These are phyloP conservation scores for Neosilurus hyrtlii DNA, from an alignment of 2,797 vertebrate genomes.

Conservation along the genomic window DNA sequence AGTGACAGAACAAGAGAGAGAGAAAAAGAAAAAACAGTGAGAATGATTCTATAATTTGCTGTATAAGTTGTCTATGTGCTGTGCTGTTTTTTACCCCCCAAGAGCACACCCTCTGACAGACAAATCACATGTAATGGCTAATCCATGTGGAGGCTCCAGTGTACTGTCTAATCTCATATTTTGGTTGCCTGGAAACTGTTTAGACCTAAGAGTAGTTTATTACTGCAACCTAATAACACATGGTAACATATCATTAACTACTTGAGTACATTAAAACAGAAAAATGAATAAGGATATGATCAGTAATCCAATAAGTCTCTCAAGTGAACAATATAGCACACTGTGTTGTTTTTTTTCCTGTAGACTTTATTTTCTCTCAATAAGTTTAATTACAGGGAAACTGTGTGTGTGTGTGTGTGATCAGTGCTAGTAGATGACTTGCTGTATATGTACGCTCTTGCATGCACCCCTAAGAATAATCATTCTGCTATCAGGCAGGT, in stretches of 20 bases:
- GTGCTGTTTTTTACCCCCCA: neutral
- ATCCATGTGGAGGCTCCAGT: neutral
- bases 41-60: neutral
- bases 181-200: neutral
- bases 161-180: neutral
- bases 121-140: neutral
- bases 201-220: neutral
- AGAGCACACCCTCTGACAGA: neutral
- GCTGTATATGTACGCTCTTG: too few species aligned
- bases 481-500: neutral
- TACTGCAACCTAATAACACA: too few species aligned
- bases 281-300: neutral
- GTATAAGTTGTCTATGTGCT: neutral
- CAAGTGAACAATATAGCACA: neutral
- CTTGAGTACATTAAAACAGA: neutral
- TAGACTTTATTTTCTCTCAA: neutral
- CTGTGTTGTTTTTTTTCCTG: neutral
- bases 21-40: conserved; percentile 9
- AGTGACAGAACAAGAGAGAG: conserved; percentile 36
- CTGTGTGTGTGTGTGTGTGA: too few species aligned
- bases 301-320: neutral
- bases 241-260: neutral
- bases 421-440: too few species aligned
- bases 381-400: neutral
- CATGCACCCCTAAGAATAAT: too few species aligned